Evolutionary conservation across 1,140 invertebrate genomes (phyloP).

Genomic region (Drosophila lini): DNA sequence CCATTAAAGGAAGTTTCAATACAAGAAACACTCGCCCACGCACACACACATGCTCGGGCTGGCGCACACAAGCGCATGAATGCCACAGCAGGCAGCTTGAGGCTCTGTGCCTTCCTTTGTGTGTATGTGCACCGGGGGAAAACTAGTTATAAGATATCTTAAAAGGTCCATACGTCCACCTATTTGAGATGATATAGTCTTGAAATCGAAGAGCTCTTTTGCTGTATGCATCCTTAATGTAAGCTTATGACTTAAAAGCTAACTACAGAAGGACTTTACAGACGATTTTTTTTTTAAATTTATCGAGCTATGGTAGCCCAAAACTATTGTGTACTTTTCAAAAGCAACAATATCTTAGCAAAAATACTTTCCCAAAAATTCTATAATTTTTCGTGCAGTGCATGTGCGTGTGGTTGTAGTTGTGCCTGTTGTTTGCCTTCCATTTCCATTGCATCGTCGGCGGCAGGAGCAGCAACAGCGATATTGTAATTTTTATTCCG

Average conservation of each 20-base stretch:
- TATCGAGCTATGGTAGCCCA: no score
- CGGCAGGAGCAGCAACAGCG: constrained; percentile 50
- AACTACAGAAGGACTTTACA: no score
- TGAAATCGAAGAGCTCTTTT: no score
- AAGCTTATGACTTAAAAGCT: background rate
- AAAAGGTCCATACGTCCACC: background rate
- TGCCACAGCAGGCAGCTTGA: constrained; percentile 48
- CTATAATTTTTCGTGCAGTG: background rate
- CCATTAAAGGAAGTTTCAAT: constrained; percentile 83
- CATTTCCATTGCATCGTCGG: constrained; percentile 56
- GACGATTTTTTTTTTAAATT: no score
- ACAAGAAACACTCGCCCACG: constrained; percentile 57
- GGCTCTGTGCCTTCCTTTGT: constrained; percentile 27
- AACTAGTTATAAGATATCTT: background rate
- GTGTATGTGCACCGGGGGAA: constrained; percentile 26
- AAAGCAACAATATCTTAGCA: no score
- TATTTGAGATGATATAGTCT: background rate
- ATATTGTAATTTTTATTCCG: constrained; percentile 82
- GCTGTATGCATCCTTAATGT: background rate
- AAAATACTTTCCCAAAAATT: no score
- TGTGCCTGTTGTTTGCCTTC: constrained; percentile 63
- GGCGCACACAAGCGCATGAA: constrained; percentile 38
- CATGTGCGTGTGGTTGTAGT: constrained; percentile 44
- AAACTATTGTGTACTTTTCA: no score
- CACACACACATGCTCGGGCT: constrained; percentile 8